These are phyloP conservation scores for Telmatochromis bifrenatus DNA, from an alignment of 2,113 vertebrate genomes.

Conservation along the genomic window DNA sequence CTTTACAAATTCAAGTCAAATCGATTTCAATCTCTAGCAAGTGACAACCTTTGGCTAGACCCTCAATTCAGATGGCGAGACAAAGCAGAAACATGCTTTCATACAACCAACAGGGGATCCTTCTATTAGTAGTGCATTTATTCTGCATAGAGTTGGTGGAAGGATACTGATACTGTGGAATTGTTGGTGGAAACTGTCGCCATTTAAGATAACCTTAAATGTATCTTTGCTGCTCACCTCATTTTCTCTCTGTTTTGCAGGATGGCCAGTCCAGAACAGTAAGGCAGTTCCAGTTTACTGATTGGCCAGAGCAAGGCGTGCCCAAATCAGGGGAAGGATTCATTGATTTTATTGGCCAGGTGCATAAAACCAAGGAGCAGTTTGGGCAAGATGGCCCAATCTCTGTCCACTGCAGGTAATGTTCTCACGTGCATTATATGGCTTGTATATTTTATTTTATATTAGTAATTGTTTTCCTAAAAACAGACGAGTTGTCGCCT, in stretches of 20 bases:
- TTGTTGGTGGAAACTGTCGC: not conserved
- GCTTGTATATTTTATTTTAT: not conserved
- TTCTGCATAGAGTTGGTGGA: not conserved
- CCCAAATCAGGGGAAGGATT: conserved; percentile 97
- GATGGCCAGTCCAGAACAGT: conserved; percentile 96
- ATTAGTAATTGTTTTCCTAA: not conserved
- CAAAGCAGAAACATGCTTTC: not conserved
- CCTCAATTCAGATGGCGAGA: not conserved
- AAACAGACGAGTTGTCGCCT: not conserved
- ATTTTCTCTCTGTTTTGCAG: conserved; percentile 56
- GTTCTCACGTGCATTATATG: not conserved
- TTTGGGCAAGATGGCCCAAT: conserved; percentile 98
- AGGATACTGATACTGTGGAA: not conserved
- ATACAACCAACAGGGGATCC: not conserved
- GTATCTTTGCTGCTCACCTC: not conserved
- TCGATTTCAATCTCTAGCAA: not conserved
- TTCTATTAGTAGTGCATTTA: not conserved
- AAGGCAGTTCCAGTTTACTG: conserved; percentile 98
- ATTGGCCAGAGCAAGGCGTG: conserved; percentile 96
- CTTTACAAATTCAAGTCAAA: not conserved
- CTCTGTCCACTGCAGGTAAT: conserved; percentile 96
- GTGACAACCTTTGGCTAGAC: not conserved
- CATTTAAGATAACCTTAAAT: not conserved
- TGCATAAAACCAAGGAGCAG: conserved; percentile 99
- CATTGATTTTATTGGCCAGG: conserved; percentile 96